Conservation (phyloP, 35 echinoderm and acorn worm genomes). For the Anneissia japonica region DNA sequence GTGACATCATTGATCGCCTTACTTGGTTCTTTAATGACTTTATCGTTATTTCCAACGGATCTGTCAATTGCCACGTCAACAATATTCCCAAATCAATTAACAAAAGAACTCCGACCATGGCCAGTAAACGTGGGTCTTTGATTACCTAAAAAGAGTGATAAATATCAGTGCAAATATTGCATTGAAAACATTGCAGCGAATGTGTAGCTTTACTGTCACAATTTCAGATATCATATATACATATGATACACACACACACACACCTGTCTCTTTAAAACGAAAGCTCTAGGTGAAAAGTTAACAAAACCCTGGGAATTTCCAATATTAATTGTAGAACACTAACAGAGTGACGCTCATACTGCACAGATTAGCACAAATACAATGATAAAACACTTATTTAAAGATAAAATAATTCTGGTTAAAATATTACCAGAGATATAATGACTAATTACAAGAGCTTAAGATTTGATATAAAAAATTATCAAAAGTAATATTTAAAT, state of each 20-base stretch:
- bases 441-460: no score
- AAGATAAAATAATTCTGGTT: no score
- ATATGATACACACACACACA: slow-evolving; percentile 1
- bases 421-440: no score
- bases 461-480: no score
- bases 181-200: background rate
- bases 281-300: background rate
- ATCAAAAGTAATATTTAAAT: no score
- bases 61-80: slow-evolving; percentile 69
- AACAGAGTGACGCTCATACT: no score
- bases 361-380: no score
- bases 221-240: background rate
- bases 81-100: slow-evolving; percentile 70
- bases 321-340: background rate
- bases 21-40: slow-evolving; percentile 44
- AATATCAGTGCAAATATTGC: background rate
- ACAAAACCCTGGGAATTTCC: background rate
- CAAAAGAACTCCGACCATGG: slow-evolving; percentile 84
- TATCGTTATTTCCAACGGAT: slow-evolving; percentile 35
- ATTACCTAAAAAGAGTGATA: slow-evolving; percentile 63
- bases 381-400: no score
- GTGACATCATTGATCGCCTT: no score
- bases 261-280: background rate
- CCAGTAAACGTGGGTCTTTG: slow-evolving; percentile 85
- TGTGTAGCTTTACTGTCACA: background rate